Evolutionary conservation across 2,888 invertebrate species (phyloP).

Genomic region (Cheilosia grossa): DNA sequence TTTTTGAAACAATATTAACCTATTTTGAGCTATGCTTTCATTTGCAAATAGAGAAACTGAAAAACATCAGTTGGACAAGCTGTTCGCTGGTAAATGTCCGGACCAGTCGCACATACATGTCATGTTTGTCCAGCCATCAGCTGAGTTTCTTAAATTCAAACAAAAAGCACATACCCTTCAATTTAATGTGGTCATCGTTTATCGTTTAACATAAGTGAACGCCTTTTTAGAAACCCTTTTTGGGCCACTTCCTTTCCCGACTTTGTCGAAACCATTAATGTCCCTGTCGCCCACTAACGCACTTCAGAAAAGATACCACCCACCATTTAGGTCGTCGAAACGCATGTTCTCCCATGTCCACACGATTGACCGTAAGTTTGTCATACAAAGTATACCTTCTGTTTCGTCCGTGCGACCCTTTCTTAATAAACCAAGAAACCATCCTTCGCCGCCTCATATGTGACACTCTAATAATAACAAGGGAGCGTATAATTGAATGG

Average conservation of each 20-base stretch:
- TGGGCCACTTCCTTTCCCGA: background rate
- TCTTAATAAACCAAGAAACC: background rate
- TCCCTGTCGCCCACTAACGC: background rate
- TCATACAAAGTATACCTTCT: background rate
- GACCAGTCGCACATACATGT: too few relatives aligned
- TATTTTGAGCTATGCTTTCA: too few relatives aligned
- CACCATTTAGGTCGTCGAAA: background rate
- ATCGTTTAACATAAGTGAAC: background rate
- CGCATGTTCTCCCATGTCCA: background rate
- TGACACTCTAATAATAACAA: background rate
- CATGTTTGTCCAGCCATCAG: too few relatives aligned
- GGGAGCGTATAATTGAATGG: conserved; percentile 22
- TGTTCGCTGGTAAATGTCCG: too few relatives aligned
- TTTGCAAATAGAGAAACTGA: too few relatives aligned
- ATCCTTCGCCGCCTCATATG: background rate
- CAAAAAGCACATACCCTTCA: too few relatives aligned
- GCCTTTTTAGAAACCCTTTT: background rate
- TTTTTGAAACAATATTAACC: too few relatives aligned
- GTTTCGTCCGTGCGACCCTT: background rate
- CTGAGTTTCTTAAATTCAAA: too few relatives aligned
- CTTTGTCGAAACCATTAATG: background rate
- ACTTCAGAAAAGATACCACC: background rate
- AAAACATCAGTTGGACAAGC: too few relatives aligned
- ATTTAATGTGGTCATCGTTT: too few relatives aligned
- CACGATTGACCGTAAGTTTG: background rate